Evolutionary conservation across 1,140 invertebrate species (phyloP).

Genomic region (Panulirus ornatus): DNA sequence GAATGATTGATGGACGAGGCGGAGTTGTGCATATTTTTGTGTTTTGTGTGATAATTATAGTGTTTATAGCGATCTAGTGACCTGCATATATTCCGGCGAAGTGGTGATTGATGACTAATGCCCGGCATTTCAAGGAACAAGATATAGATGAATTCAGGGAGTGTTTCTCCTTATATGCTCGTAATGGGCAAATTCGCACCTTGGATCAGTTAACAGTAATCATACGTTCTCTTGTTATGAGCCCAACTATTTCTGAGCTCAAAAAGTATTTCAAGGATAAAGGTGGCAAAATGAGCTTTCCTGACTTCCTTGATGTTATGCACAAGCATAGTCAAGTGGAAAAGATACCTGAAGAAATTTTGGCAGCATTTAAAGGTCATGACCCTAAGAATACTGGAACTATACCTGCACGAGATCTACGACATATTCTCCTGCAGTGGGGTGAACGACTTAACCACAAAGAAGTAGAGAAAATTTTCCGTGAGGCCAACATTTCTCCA

Average conservation of each 20-base stretch:
- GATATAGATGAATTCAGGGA: slow-evolving; percentile 92
- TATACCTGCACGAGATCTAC: too few species aligned
- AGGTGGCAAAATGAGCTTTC: slow-evolving; percentile 95
- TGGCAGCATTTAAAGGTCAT: slow-evolving; percentile 92
- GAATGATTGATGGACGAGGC: too few species aligned
- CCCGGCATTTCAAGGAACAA: too few species aligned
- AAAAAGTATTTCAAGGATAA: slow-evolving; percentile 91
- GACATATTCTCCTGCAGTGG: too few species aligned
- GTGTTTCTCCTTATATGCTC: slow-evolving; percentile 95
- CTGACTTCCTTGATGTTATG: slow-evolving; percentile 97
- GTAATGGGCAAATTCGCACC: slow-evolving; percentile 90
- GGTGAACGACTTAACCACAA: slow-evolving; percentile 93
- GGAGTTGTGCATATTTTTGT: too few species aligned
- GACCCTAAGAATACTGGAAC: slow-evolving; percentile 87
- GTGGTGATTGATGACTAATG: too few species aligned
- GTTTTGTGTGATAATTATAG: too few species aligned
- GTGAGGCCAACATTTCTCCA: slow-evolving; percentile 93
- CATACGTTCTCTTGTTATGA: slow-evolving; percentile 95
- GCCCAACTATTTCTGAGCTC: slow-evolving; percentile 93
- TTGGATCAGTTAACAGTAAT: slow-evolving; percentile 94
- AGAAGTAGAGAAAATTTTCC: slow-evolving; percentile 95
- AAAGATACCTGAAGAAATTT: slow-evolving; percentile 92
- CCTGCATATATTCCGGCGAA: too few species aligned
- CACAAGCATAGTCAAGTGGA: slow-evolving; percentile 92
- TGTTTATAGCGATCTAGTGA: too few species aligned